phyloP scores from a whole-genome alignment of 1,140 invertebrate genomes.

The Drosophila orosa region DNA sequence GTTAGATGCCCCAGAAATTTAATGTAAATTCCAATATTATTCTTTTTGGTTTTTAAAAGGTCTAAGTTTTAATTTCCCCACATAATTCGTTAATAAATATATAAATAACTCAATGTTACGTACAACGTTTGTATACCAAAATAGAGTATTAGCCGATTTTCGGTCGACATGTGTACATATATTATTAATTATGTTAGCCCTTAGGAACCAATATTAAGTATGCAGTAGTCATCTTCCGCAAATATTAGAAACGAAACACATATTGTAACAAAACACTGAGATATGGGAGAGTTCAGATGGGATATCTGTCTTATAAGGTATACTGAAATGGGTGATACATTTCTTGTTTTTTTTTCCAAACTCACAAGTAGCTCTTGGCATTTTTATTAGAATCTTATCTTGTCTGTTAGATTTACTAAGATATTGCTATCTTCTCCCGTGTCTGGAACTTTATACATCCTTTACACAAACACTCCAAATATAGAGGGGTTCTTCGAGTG shows the following conservation, averaged over 20 bases:
- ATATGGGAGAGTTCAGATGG: background rate
- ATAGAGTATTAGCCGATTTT: constrained; percentile 45
- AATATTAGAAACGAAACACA: background rate
- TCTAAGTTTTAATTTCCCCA: background rate
- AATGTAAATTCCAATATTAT: background rate
- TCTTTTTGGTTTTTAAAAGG: background rate
- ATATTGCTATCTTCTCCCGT: background rate
- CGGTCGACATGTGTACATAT: constrained; percentile 17
- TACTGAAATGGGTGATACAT: constrained; percentile 34
- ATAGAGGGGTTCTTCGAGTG: background rate
- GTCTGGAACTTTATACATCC: constrained; percentile 1
- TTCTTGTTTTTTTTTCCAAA: constrained; percentile 4
- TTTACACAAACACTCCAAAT: constrained; percentile 12
- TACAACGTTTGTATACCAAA: constrained; percentile 43
- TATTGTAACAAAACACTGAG: background rate
- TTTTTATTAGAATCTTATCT: background rate
- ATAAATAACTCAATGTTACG: constrained; percentile 6
- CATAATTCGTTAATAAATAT: background rate
- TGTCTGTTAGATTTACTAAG: background rate
- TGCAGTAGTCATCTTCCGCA: constrained; percentile 16
- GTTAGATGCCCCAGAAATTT: background rate
- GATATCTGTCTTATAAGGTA: constrained; percentile 11
- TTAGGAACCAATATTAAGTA: constrained; percentile 17
- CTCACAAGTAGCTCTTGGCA: constrained; percentile 1
- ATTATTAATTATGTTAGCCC: constrained; percentile 13